Evolutionary conservation across 2,797 vertebrate genomes (phyloP), one percentile per base, ranked within the genome.

Genomic region (Melopsittacus undulatus): DNA sequence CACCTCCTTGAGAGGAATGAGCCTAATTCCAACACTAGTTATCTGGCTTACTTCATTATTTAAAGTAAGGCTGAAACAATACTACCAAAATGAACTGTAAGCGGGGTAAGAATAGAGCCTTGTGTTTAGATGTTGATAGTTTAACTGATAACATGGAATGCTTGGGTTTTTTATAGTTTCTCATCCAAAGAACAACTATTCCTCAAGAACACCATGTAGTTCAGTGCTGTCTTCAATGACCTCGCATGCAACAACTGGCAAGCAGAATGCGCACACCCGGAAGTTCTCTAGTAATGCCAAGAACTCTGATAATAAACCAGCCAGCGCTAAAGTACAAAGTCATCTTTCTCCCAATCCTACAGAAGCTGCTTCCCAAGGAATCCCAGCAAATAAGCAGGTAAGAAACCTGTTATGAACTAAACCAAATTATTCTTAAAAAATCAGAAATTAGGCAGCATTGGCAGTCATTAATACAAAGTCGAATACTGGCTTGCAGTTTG

Each of bases 121-220:
- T 64, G 7, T 36, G 29, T 86, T 89, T 64, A 90, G 9, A 32
- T 42, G 61, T 42, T 72, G 32, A 16, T 61, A 2, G 23, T 54
- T n/a, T 76, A 52, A 79, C 34, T 73, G 32, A 1, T 93, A 81
- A 97, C 14, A 24, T 32, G 46, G 27, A 21, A 34, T 57, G 6
- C n/a, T 85, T 84, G 56, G n/a, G 7, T 87, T 74, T 80, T 61
- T 96, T 92, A 48, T 77, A 98, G 98, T 98, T 95, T 98, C 97
- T 77, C 98, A 98, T 56, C 98, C 98, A 97, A 98, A 98, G 97
- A 98, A 98, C 93, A 98, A 85, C 93, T 98, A 98, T 51, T 98
- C 98, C 89, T 97, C 96, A 56, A 97, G 98, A 94, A 77, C 97
- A 45, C 96, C 97, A 10, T 97, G 98, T 94, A 97, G 80, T 87